phyloP scores from a whole-genome alignment of 2,888 invertebrate species.

The Leucophora obtusa region DNA sequence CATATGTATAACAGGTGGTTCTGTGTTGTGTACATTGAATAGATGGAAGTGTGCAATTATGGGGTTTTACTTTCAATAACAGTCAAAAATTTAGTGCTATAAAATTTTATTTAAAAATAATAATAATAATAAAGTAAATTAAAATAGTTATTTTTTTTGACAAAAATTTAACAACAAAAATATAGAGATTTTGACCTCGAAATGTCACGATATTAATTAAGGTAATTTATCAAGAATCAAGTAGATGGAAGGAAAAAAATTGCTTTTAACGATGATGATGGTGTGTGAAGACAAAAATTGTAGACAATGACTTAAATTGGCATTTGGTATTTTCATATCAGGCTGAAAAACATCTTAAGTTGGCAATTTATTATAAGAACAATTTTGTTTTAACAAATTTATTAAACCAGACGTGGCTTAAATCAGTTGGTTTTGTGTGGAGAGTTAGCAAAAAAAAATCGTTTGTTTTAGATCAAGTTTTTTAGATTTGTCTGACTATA shows the following conservation, averaged over 20 bases:
- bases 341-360: not conserved
- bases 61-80: conserved; percentile 49
- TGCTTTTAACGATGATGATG: not conserved
- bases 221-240: conserved; percentile 45
- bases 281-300: not conserved
- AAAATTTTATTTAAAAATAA: conserved; percentile 41
- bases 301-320: not conserved
- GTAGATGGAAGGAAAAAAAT: conserved; percentile 8
- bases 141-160: not conserved
- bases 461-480: not conserved
- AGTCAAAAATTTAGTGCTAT: conserved; percentile 47
- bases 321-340: not conserved
- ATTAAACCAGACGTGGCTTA: not conserved
- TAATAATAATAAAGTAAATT: conserved; percentile 22
- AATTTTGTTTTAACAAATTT: not conserved
- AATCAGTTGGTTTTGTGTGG: not conserved
- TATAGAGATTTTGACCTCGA: conserved; percentile 43
- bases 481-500: not conserved
- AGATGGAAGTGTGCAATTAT: conserved; percentile 21
- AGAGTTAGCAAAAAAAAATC: not conserved
- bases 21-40: not conserved
- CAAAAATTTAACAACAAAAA: conserved; percentile 15
- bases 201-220: conserved; percentile 40
- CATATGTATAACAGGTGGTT: conserved; percentile 24
- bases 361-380: not conserved